phyloP scores from a whole-genome alignment of 2,888 invertebrate genomes.

The Eugnorisma glareosa region DNA sequence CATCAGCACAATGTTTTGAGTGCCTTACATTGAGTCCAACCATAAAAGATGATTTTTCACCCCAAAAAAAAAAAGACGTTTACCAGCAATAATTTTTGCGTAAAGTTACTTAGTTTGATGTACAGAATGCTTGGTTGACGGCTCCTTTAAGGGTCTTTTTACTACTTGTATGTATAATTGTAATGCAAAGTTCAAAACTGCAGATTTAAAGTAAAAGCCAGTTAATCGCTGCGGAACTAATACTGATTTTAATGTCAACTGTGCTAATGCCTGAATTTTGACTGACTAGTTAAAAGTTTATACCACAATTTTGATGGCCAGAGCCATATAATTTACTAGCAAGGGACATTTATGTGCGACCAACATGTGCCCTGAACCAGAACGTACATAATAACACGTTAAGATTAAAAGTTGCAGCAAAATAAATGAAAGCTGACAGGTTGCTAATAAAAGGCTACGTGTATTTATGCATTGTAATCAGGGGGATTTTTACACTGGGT shows the following conservation, averaged over 20 bases:
- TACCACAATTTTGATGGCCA: constrained; percentile 5
- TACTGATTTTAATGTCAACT: too few species aligned
- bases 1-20: too few species aligned
- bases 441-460: constrained; percentile 18
- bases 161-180: too few species aligned
- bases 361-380: constrained; percentile 16
- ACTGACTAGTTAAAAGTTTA: constrained; percentile 1
- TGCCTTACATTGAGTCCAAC: too few species aligned
- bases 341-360: constrained; percentile 17
- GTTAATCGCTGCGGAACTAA: not conserved
- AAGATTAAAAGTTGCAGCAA: constrained; percentile 32
- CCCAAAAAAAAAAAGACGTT: too few species aligned
- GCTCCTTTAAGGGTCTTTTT: too few species aligned
- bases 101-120: too few species aligned
- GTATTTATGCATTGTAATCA: not conserved
- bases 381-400: constrained; percentile 3
- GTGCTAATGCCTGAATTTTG: not conserved
- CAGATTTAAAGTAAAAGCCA: too few species aligned
- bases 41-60: too few species aligned
- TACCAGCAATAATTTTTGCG: too few species aligned
- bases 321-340: not conserved
- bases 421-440: constrained; percentile 24
- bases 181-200: too few species aligned
- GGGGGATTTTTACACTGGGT: not conserved
- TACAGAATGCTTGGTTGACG: too few species aligned